Evolutionary conservation across 2,888 invertebrate species (phyloP).

Genomic region (Dendrolimus houi): DNA sequence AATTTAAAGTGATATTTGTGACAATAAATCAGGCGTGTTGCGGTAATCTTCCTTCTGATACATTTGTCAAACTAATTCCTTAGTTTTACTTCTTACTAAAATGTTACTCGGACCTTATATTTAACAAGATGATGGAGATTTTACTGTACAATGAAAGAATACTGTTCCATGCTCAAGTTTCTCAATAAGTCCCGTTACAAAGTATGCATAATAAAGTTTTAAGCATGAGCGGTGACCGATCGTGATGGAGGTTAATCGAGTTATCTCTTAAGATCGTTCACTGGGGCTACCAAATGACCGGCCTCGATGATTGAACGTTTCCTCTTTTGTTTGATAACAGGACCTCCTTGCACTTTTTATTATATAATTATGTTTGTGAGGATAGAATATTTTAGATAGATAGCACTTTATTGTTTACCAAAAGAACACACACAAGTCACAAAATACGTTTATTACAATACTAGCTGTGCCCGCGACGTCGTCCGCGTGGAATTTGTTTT

Average conservation of each 20-base stretch:
- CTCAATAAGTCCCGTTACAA: slow-evolving; percentile 1
- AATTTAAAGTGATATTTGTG: too few species aligned
- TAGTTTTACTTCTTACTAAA: too few species aligned
- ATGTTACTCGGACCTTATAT: too few species aligned
- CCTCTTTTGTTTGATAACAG: slow-evolving; percentile 24
- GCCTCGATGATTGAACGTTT: slow-evolving; percentile 37
- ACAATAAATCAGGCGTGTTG: too few species aligned
- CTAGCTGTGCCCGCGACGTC: too few species aligned
- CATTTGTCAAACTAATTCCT: too few species aligned
- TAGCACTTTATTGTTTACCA: slow-evolving; percentile 1
- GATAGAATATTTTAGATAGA: background rate
- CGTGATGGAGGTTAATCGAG: slow-evolving; percentile 40
- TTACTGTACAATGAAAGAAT: too few species aligned
- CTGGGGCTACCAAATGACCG: slow-evolving; percentile 22
- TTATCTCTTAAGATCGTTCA: slow-evolving; percentile 34
- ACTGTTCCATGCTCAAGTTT: background rate
- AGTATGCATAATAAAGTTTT: slow-evolving; percentile 8
- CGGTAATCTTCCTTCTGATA: too few species aligned
- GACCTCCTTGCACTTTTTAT: background rate
- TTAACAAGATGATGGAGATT: too few species aligned
- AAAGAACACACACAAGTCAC: slow-evolving; percentile 8
- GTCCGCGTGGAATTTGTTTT: too few species aligned
- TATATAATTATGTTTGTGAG: slow-evolving; percentile 6
- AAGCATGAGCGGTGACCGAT: slow-evolving; percentile 21
- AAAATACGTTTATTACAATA: slow-evolving; percentile 11